Percentiles rank a stretch among this genome's conserved stretches.
phyloP scores from a whole-genome alignment of 1,140 invertebrate genomes.

The Brachionus calyciflorus region DNA sequence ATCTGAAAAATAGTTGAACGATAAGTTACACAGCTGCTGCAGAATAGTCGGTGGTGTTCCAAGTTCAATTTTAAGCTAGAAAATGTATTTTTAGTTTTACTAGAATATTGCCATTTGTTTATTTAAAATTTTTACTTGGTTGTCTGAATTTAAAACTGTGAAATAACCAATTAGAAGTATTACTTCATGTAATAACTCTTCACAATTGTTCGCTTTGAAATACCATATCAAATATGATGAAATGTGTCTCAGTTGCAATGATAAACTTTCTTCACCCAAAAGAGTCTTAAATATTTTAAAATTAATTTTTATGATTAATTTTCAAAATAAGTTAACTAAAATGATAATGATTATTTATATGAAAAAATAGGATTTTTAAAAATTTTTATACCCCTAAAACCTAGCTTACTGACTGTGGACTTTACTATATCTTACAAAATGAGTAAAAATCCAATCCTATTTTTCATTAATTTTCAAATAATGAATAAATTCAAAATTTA shows the following conservation, averaged over 20 bases:
- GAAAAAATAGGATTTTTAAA: too few relatives aligned
- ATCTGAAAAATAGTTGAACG: conserved; percentile 83
- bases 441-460: too few relatives aligned
- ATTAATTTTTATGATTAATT: too few relatives aligned
- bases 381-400: too few relatives aligned
- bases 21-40: conserved; percentile 81
- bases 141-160: conserved; percentile 72
- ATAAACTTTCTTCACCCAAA: conserved; percentile 78
- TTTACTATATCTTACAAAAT: too few relatives aligned
- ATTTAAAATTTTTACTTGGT: conserved; percentile 70
- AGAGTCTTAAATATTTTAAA: conserved; percentile 73
- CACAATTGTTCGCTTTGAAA: conserved; percentile 64
- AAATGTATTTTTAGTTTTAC: conserved; percentile 51
- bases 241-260: conserved; percentile 81
- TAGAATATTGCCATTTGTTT: background rate
- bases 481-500: too few relatives aligned
- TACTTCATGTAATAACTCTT: conserved; percentile 70
- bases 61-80: conserved; percentile 72
- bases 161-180: conserved; percentile 78
- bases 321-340: too few relatives aligned
- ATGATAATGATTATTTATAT: too few relatives aligned
- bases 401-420: too few relatives aligned
- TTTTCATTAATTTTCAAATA: too few relatives aligned
- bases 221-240: conserved; percentile 78
- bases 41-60: conserved; percentile 78